phyloP scores from a whole-genome alignment of 2,888 invertebrate species.

The Coremacera marginata region DNA sequence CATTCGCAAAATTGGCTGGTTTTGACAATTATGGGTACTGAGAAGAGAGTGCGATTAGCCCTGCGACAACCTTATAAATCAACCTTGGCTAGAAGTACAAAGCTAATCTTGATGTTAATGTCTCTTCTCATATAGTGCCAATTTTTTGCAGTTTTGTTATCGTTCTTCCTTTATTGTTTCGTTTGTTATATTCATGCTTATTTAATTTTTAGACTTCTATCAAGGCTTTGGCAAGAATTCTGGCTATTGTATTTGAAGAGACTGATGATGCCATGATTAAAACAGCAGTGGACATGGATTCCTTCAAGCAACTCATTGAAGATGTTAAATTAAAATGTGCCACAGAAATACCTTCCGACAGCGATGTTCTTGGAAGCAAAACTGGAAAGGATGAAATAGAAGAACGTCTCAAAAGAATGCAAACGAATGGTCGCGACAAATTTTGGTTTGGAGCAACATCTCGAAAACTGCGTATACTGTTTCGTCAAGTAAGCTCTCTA shows the following conservation, averaged over 20 bases:
- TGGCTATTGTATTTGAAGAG: slow-evolving; percentile 65
- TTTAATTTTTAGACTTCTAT: slow-evolving; percentile 59
- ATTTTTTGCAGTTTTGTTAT: not conserved
- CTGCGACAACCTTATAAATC: no score
- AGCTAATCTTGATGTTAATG: not conserved
- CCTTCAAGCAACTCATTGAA: slow-evolving; percentile 52
- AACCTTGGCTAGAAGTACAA: no score
- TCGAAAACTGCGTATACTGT: slow-evolving; percentile 58
- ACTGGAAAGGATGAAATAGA: slow-evolving; percentile 51
- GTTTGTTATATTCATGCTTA: no score
- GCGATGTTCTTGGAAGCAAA: slow-evolving; percentile 54
- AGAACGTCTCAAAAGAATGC: slow-evolving; percentile 55
- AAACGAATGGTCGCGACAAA: slow-evolving; percentile 54
- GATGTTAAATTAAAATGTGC: slow-evolving; percentile 25
- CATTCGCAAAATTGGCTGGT: no score
- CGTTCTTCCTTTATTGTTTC: no score
- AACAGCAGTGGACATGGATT: slow-evolving; percentile 51
- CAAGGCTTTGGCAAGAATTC: slow-evolving; percentile 61
- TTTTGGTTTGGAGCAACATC: slow-evolving; percentile 69
- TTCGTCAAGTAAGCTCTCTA: slow-evolving; percentile 71
- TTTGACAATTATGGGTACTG: no score
- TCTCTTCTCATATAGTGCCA: no score
- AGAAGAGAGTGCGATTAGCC: no score
- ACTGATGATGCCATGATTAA: slow-evolving; percentile 56
- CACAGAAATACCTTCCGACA: slow-evolving; percentile 23